These are phyloP conservation scores for Mesopsocus fuscifrons DNA, from an alignment of 2,888 invertebrate species.

Conservation along the genomic window DNA sequence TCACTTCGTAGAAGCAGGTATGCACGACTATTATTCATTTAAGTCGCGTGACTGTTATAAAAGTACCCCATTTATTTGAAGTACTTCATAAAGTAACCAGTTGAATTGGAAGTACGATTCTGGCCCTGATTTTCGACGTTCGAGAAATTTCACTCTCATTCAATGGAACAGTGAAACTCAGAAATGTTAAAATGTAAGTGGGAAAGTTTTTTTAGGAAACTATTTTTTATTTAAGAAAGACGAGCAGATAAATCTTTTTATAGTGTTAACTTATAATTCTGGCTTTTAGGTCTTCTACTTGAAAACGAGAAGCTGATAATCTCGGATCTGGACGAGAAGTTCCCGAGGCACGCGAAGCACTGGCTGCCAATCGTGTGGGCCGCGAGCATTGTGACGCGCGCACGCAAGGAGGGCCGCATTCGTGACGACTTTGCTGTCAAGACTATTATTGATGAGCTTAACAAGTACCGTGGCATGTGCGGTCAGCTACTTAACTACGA, in stretches of 20 bases:
- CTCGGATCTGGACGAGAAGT: slow-evolving; percentile 55
- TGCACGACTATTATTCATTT: slow-evolving; percentile 9
- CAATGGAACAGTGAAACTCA: too few relatives aligned
- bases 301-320: slow-evolving; percentile 67
- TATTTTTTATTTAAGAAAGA: too few relatives aligned
- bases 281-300: slow-evolving; percentile 43
- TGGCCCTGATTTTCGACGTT: too few relatives aligned
- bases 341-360: slow-evolving; percentile 71
- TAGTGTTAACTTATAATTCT: too few relatives aligned
- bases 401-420: slow-evolving; percentile 75
- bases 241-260: too few relatives aligned
- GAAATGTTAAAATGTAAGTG: too few relatives aligned
- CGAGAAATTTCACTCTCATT: too few relatives aligned
- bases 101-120: too few relatives aligned
- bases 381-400: slow-evolving; percentile 70
- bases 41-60: slow-evolving; percentile 3
- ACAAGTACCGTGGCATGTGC: slow-evolving; percentile 64
- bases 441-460: slow-evolving; percentile 72
- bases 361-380: slow-evolving; percentile 89
- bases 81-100: too few relatives aligned
- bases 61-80: too few relatives aligned
- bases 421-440: slow-evolving; percentile 85
- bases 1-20: slow-evolving; percentile 59
- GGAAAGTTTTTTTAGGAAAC: too few relatives aligned
- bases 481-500: slow-evolving; percentile 58